Conservation (phyloP, 2,113 vertebrate species). For the Nansenia antarctica region DNA sequence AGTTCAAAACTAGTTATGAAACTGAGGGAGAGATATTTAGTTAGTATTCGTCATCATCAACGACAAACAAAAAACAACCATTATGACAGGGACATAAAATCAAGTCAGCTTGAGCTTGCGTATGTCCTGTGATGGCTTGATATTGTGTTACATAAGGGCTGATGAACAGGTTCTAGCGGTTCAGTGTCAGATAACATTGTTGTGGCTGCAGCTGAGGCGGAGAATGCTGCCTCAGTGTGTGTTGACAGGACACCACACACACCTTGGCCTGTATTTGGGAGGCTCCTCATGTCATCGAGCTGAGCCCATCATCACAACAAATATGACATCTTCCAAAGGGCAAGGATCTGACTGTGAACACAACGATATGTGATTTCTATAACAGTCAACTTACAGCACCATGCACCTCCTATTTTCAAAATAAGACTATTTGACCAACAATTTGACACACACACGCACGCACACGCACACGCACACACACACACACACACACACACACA, state of each 20-base stretch:
- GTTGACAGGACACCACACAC: conserved; percentile 8
- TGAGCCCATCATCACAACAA: not conserved
- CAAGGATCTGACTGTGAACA: too few relatives aligned
- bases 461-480: too few relatives aligned
- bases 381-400: too few relatives aligned
- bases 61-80: too few relatives aligned
- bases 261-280: not conserved
- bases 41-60: too few relatives aligned
- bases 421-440: not conserved
- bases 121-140: conserved; percentile 2
- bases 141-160: conserved; percentile 19
- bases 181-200: conserved; percentile 38
- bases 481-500: too few relatives aligned
- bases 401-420: too few relatives aligned
- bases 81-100: too few relatives aligned
- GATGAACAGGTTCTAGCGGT: conserved; percentile 56
- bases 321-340: not conserved
- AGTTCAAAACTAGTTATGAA: too few relatives aligned
- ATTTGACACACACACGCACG: too few relatives aligned
- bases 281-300: not conserved
- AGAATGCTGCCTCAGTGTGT: conserved; percentile 5
- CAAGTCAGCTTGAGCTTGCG: not conserved
- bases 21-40: too few relatives aligned
- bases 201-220: conserved; percentile 15
- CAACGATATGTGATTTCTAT: not conserved